These are phyloP conservation scores for Coremacera marginata DNA, from an alignment of 2,888 invertebrate genomes.

Conservation along the genomic window DNA sequence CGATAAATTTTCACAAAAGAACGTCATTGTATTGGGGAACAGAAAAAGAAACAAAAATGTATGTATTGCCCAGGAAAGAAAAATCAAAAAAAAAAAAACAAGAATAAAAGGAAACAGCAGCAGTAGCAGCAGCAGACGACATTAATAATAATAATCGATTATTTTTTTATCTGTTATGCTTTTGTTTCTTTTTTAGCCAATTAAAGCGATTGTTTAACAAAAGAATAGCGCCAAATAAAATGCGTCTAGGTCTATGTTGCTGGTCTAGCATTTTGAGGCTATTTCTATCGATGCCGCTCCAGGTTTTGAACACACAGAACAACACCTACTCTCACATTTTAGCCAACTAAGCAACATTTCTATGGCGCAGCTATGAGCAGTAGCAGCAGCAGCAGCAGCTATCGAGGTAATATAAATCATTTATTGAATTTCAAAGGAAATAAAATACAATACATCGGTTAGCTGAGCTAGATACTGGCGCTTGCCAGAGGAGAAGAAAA, in stretches of 20 bases:
- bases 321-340: slow-evolving; percentile 1
- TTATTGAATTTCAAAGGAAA: slow-evolving; percentile 15
- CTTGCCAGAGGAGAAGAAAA: background rate
- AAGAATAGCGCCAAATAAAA: slow-evolving; percentile 32
- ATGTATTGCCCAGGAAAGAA: background rate
- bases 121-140: background rate
- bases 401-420: slow-evolving; percentile 25
- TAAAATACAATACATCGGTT: background rate
- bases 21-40: background rate
- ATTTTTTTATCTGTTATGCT: background rate
- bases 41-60: background rate
- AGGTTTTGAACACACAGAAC: background rate
- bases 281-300: background rate
- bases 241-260: slow-evolving; percentile 15
- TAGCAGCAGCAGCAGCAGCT: background rate
- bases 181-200: slow-evolving; percentile 15
- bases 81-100: background rate
- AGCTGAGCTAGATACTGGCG: background rate
- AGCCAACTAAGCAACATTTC: background rate
- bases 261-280: slow-evolving; percentile 1
- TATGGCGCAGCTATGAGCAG: background rate
- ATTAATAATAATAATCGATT: slow-evolving; percentile 23
- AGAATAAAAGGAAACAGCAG: background rate
- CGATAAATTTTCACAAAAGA: slow-evolving; percentile 29
- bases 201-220: slow-evolving; percentile 33